Base-by-base conservation (phyloP, 2,888 invertebrate genomes). In the Esperia sulphurella region DNA sequence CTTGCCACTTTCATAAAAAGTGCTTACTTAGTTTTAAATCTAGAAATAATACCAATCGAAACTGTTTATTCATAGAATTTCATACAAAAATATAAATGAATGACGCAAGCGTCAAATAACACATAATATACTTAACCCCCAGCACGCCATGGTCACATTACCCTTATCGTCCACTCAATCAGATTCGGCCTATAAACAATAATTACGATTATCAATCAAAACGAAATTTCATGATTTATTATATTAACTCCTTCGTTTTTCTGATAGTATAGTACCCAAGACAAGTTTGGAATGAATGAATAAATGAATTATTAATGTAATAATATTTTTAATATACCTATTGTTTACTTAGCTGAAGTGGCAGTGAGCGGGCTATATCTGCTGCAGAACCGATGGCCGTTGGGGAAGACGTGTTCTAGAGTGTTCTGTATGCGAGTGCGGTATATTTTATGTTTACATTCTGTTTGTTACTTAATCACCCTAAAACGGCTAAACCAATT, bases 171-270 rank as follows among this genome's bases (percentile, higher is more conserved):
- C 14, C 14, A 29, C 30, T 46, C 14, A 28, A 53, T 54, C 54
- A 13, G 41, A 42, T 44, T 45, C 49, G 46, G 31, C 40, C 58
- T 55, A 51, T 60, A 63, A 63, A 61, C 61, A 61, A 65, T 60
- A 61, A 62, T 65, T 65, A 65, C 46, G 53, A 58, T 61, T 59
- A 63, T 64, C 62, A 59, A 64, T 65, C 63, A 64, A 45, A 52
- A 30, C 41, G 52, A 43, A 49, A 54, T 57, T 50, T 59, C 48
- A 51, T 59, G 58, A 59, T 58, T 60, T 60, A 60, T 60, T 51
- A 48, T 38, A 9, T 33, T 39, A 14, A 33, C 13, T 33, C 41
- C 37, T 28, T 38, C 9, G 10, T 30, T 43, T 54, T 55, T 56
- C 56, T 56, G 58, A 58, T 56, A 3, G 21, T 10, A 29, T 41